phyloP scores from a whole-genome alignment of 1,140 invertebrate species.

The Zaprionus tsacasi region DNA sequence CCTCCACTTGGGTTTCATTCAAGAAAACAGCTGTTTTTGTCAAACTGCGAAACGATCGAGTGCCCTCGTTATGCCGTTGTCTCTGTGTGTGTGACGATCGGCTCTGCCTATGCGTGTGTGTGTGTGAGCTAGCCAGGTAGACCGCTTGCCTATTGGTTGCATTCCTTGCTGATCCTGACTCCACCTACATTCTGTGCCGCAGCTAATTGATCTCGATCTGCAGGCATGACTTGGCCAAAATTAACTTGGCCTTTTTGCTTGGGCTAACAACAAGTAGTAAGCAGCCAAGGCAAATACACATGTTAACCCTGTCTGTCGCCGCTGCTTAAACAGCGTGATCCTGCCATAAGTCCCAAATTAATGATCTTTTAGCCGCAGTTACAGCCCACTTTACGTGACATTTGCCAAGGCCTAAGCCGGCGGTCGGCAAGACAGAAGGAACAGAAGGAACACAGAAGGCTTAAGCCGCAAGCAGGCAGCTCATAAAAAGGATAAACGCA shows the following conservation, averaged over 20 bases:
- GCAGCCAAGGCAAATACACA: conserved; percentile 45
- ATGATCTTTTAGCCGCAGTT: conserved; percentile 62
- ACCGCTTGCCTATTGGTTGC: conserved; percentile 65
- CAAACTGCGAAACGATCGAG: conserved; percentile 78
- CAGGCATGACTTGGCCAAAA: conserved; percentile 59
- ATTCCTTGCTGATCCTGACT: conserved; percentile 53
- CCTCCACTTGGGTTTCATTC: conserved; percentile 77
- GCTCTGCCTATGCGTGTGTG: conserved; percentile 20
- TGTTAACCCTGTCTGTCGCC: conserved; percentile 57
- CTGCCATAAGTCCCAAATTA: conserved; percentile 72
- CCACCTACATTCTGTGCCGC: conserved; percentile 55
- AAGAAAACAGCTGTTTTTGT: conserved; percentile 78
- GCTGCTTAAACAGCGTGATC: conserved; percentile 45
- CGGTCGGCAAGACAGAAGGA: conserved; percentile 26
- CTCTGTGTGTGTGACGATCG: conserved; percentile 31
- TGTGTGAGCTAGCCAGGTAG: conserved; percentile 56
- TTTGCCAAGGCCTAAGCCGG: conserved; percentile 72
- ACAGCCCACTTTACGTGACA: conserved; percentile 77
- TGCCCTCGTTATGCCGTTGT: conserved; percentile 73
- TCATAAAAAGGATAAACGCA: conserved; percentile 77
- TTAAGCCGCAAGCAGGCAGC: conserved; percentile 61
- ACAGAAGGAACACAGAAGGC: conserved; percentile 46
- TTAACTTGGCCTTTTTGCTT: conserved; percentile 1
- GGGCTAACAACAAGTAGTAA: conserved; percentile 38
- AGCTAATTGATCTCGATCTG: conserved; percentile 52